Evolutionary conservation across 2,888 invertebrate species (phyloP).

Genomic region (Polydrusus tereticollis): DNA sequence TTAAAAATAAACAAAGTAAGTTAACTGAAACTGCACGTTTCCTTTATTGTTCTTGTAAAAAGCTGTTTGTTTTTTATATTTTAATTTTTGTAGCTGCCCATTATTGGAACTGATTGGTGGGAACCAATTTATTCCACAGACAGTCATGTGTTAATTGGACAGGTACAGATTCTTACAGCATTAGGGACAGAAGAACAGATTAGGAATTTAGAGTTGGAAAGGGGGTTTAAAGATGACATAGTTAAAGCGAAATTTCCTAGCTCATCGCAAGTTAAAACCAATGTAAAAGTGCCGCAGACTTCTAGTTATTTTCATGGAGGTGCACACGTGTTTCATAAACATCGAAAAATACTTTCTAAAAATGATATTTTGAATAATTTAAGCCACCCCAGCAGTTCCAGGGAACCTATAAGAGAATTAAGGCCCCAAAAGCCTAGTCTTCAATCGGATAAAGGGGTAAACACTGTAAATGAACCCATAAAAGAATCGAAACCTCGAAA

Average conservation of each 20-base stretch:
- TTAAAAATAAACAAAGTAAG: slow-evolving; percentile 70
- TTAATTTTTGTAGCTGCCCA: slow-evolving; percentile 69
- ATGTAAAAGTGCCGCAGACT: neutral
- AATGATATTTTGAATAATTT: neutral
- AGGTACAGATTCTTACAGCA: slow-evolving; percentile 72
- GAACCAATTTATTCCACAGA: slow-evolving; percentile 68
- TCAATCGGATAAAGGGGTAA: slow-evolving; percentile 50
- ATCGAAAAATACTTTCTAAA: neutral
- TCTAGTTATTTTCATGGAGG: slow-evolving; percentile 24
- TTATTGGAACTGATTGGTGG: slow-evolving; percentile 74
- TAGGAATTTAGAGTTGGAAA: slow-evolving; percentile 67
- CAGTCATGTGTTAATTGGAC: slow-evolving; percentile 68
- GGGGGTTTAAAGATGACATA: slow-evolving; percentile 63
- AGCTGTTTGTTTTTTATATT: too few relatives aligned
- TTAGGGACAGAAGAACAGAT: slow-evolving; percentile 74
- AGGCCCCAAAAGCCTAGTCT: slow-evolving; percentile 23
- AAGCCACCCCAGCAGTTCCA: neutral
- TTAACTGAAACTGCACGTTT: slow-evolving; percentile 21
- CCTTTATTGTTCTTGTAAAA: neutral
- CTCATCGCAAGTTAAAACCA: slow-evolving; percentile 1
- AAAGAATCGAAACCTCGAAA: slow-evolving; percentile 7
- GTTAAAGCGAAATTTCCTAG: slow-evolving; percentile 54
- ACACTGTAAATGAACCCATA: neutral
- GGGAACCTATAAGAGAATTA: neutral
- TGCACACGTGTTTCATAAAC: slow-evolving; percentile 25